Conservation (phyloP, 2,113 vertebrate genomes). For the Todiramphus saurophagus region DNA sequence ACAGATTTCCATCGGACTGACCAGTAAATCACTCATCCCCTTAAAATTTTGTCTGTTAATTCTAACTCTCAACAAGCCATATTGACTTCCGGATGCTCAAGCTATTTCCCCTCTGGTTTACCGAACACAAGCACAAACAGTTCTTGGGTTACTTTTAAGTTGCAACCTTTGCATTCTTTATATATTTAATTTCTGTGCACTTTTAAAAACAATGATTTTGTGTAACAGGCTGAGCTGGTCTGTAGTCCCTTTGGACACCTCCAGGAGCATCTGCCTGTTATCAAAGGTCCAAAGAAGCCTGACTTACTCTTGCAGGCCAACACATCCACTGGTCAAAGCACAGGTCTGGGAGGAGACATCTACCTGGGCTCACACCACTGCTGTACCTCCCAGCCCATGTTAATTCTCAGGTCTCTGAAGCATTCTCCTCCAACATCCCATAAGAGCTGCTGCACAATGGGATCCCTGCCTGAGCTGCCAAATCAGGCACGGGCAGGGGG, state of each 20-base stretch:
- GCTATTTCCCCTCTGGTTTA: not conserved
- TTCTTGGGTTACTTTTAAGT: not conserved
- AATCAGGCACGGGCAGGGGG: not conserved
- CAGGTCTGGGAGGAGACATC: not conserved
- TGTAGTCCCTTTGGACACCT: not conserved
- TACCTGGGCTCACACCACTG: not conserved
- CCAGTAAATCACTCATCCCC: fast-evolving
- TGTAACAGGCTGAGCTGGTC: not conserved
- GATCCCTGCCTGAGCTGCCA: not conserved
- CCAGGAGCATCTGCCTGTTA: not conserved
- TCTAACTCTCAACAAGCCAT: not conserved
- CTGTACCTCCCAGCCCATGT: not conserved
- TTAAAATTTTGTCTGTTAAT: not conserved
- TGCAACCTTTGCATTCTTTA: not conserved
- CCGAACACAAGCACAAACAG: not conserved
- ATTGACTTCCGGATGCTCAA: fast-evolving
- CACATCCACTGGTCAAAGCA: not conserved
- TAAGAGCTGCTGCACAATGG: not conserved
- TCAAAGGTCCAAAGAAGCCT: not conserved
- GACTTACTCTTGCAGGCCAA: not conserved
- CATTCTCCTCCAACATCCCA: not conserved
- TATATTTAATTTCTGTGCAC: not conserved
- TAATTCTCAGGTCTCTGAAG: fast-evolving
- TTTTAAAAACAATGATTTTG: not conserved
- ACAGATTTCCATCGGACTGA: not conserved